These are phyloP conservation scores for Lepisosteus osseus DNA, from an alignment of 2,113 vertebrate species.

Conservation along the genomic window DNA sequence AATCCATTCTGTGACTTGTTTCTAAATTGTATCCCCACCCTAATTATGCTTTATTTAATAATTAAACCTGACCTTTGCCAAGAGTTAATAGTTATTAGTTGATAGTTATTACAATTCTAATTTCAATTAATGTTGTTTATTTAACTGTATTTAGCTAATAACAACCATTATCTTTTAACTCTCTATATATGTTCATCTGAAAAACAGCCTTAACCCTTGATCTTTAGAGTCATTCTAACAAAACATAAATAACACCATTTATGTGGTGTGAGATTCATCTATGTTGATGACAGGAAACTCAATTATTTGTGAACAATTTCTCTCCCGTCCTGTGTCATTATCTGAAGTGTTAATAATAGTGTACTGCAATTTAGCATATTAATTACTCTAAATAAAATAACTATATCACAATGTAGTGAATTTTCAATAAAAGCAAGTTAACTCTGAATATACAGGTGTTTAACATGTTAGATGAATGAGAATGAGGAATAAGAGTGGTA, in stretches of 20 bases:
- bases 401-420: background rate
- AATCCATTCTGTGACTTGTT: no score
- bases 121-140: no score
- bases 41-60: no score
- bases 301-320: constrained; percentile 5
- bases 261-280: background rate
- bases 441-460: background rate
- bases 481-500: no score
- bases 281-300: constrained; percentile 2
- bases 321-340: constrained; percentile 9
- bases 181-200: background rate
- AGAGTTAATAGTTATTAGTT: no score
- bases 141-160: background rate
- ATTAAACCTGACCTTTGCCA: no score
- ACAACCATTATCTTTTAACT: background rate
- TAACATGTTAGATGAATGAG: no score
- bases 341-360: background rate
- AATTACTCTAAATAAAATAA: background rate
- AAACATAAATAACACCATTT: background rate
- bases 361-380: background rate
- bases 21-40: no score
- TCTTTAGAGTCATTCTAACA: background rate
- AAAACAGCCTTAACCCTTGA: background rate
- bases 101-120: no score
- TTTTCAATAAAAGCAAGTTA: background rate